phyloP scores from a whole-genome alignment of 2,113 vertebrate genomes.

The Pelecanoides urinatrix region DNA sequence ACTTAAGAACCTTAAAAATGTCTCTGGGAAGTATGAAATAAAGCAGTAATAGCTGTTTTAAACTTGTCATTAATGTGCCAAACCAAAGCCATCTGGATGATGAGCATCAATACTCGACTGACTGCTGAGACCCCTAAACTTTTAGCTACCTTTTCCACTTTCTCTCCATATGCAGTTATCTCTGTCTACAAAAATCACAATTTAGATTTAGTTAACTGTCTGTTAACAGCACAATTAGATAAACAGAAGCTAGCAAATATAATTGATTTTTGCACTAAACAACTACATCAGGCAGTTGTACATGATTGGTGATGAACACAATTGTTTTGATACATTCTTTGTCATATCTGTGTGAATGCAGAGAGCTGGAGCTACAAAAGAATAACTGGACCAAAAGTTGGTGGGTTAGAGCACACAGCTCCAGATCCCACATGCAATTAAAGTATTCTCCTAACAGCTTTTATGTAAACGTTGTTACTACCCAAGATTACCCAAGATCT shows the following conservation, averaged over 20 bases:
- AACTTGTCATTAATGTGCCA: neutral
- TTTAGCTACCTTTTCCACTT: neutral
- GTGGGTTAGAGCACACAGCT: neutral
- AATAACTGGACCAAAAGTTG: neutral
- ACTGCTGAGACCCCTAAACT: neutral
- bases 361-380: neutral
- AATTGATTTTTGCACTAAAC: neutral
- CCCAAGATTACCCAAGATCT: neutral
- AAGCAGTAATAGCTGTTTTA: neutral
- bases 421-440: neutral
- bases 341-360: neutral
- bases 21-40: neutral
- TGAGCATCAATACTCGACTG: neutral
- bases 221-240: neutral
- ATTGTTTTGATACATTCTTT: neutral
- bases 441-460: neutral
- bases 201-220: neutral
- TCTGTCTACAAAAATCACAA: neutral
- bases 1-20: neutral
- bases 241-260: neutral
- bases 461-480: neutral
- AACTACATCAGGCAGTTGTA: neutral
- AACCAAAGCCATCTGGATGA: neutral
- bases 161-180: neutral
- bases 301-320: neutral